Base-by-base conservation (phyloP, 2,797 vertebrate genomes). In the Chaunax sp. region DNA sequence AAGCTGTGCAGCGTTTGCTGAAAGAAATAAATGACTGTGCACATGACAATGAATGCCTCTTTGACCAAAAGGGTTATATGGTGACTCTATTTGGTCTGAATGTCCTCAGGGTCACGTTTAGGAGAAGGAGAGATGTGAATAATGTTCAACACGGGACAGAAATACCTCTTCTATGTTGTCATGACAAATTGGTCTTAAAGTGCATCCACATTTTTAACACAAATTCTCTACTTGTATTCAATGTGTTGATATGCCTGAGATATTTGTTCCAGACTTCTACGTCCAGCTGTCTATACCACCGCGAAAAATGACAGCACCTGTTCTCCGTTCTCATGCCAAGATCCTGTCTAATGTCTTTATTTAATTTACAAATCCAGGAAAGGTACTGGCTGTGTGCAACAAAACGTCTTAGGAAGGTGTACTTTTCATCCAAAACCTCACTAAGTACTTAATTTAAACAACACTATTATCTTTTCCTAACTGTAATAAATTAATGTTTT, bases 21-120 rank as follows among this genome's bases (percentile, higher is more conserved):
- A 64, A 44, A 77, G 54, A 81, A 80, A 84, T 77, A 70, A 81
- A 81, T 78, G 8, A 74, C 70, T 79, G 82, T 76, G 67, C 69
- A 52, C 37, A 46, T 0, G 10, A 68, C 58, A 8, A 69, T 80
- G 68, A 87, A 85, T 71, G 73, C 33, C 46, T 64, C 78, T 85
- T 73, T 90, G 85, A 79, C 37, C 2, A 62, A 45, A 63, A 53
- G 37, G 30, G 20, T 47, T 72, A 72, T 19, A 51, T 50, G 49
- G 71, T 55, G 67, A 64, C 58, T 72, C 33, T 72, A 71, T 79
- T 78, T 59, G 57, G 72, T 47, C 18, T 11, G 0, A 40, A 47
- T 59, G 62, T 44, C 82, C 54, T 69, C 28, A 1, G 50, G 72
- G 79, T 68, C 55, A 59, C 5, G 7, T 45, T 70, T 23, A 72